Evolutionary conservation across 2,797 vertebrate genomes (phyloP), one percentile per base, ranked within the genome.

Genomic region (Takifugu ocellatus): DNA sequence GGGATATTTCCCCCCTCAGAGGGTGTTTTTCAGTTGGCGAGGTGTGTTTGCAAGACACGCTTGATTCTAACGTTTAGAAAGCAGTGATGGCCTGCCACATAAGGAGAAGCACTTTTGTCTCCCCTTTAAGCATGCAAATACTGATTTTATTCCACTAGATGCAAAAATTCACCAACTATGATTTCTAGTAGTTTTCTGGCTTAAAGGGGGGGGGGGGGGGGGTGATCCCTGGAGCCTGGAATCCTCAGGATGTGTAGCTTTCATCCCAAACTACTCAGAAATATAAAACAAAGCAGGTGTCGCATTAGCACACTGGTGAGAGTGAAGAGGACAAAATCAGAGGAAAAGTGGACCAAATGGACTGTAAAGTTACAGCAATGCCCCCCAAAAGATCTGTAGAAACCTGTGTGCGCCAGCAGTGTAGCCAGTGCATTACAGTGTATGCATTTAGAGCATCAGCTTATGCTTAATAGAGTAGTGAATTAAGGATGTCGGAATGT

Each of bases 211-310:
- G 21, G 21, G 21, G 21, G 17, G 17, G 1, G 17, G 21, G 17
- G 17, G 1, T 1, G 21, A 21, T 21, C 21, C 21, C 21, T 21
- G 71, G 12, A 59, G 54, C 63, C 54, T 54, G 59, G 69, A 9
- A 60, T 50, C 64, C 48, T 47, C 36, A 17, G 56, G 62, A 62
- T 70, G 25, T 79, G 60, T 54, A 54, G 49, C 15, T 73, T 7
- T 65, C 77, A 39, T 31, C 53, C 5, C 42, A 27, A 51, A 54
- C 63, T 63, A 59, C 49, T 58, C 31, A 24, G 36, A 54, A 68
- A 61, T 70, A 68, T 33, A 68, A 39, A 66, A 63, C 49, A 31
- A 56, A 65, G 59, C 69, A 69, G 67, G 42, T 67, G 63, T 53
- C 49, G 66, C 54, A 81, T 77, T 69, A 77, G 43, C 54, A 77